phyloP scores from a whole-genome alignment of 2,113 vertebrate genomes.

The Cyprinodon tularosa region DNA sequence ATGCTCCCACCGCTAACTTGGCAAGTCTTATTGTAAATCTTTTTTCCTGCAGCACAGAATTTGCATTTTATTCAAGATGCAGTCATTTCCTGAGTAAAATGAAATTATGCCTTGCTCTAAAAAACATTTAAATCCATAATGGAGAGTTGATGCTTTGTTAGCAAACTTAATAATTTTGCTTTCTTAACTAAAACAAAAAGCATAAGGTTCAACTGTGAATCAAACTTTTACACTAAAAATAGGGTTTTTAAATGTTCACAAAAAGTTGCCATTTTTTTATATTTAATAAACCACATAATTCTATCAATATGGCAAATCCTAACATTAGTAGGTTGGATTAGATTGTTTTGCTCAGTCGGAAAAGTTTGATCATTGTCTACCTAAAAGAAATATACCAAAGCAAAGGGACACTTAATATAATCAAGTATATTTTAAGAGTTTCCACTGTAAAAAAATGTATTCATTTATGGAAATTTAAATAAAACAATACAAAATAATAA shows the following conservation, averaged over 20 bases:
- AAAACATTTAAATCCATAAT: conserved; percentile 17
- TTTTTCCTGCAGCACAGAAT: conserved; percentile 19
- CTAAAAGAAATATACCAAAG: too few relatives aligned
- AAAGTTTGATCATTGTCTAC: too few relatives aligned
- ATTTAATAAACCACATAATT: not conserved
- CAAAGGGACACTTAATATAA: too few relatives aligned
- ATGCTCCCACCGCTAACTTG: conserved; percentile 35
- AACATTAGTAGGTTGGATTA: not conserved
- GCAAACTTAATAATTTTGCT: conserved; percentile 20
- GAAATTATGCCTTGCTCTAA: not conserved
- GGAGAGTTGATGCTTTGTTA: conserved; percentile 11
- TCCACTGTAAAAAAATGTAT: too few relatives aligned
- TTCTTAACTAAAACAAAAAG: conserved; percentile 34
- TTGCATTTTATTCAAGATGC: conserved; percentile 15
- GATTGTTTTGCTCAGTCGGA: too few relatives aligned
- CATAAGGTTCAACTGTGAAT: conserved; percentile 13
- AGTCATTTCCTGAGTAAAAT: conserved; percentile 4
- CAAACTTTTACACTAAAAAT: conserved; percentile 7
- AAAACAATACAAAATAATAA: too few relatives aligned
- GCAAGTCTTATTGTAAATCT: conserved; percentile 27
- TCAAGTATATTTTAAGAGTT: too few relatives aligned
- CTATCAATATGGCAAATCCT: not conserved
- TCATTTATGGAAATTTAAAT: too few relatives aligned
- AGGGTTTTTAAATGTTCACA: too few relatives aligned
- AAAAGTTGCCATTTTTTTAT: too few relatives aligned